Evolutionary conservation across 2,113 vertebrate genomes (phyloP), one percentile per base, ranked within the genome.

Genomic region (Pluvianellus socialis): DNA sequence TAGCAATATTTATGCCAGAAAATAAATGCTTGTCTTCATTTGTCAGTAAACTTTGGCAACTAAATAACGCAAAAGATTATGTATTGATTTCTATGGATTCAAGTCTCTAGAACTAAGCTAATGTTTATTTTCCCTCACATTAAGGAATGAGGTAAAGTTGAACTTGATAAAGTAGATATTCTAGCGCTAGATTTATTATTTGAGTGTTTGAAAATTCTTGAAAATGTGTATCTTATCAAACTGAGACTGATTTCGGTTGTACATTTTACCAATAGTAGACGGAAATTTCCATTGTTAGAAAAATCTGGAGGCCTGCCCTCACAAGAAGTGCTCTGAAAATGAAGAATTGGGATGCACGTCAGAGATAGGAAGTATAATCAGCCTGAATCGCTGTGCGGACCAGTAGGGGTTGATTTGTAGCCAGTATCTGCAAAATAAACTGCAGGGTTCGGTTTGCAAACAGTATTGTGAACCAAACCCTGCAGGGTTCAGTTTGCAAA

Each of bases 111-210:
- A 63, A 30, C 27, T 92, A 28, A 12, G 40, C 33, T 49, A 52
- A 19, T 53, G 14, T 66, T 87, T 79, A 47, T 86, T 88, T 84
- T 38, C 4, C 6, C 12, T 6, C 11, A 30, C 18, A 1, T 44
- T 49, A 63, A 23, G 30, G 35, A 55, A 55, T 84, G 14, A 47
- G 33, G 24, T 89, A 63, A 59, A 88, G 62, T 67, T 28, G 56
- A 90, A 44, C 44, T 97, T 96, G 96, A 96, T 97, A 94, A 98
- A 98, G 47, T 56, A 74, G 56, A 20, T 79, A 55, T 32, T 70
- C n/a, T 35, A 33, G 50, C 21, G 8, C 79, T 86, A n/a, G 28
- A 32, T 47, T 56, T 71, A 65, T 56, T 83, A 44, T 44, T 65
- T 27, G 30, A 68, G 9, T 47, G 14, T 49, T 13, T 86, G 47